Evolutionary conservation across 64 coral and sea anemone species (phyloP), one percentile per base, ranked within the genome.

Genomic region (Stichodactyla mertensii): DNA sequence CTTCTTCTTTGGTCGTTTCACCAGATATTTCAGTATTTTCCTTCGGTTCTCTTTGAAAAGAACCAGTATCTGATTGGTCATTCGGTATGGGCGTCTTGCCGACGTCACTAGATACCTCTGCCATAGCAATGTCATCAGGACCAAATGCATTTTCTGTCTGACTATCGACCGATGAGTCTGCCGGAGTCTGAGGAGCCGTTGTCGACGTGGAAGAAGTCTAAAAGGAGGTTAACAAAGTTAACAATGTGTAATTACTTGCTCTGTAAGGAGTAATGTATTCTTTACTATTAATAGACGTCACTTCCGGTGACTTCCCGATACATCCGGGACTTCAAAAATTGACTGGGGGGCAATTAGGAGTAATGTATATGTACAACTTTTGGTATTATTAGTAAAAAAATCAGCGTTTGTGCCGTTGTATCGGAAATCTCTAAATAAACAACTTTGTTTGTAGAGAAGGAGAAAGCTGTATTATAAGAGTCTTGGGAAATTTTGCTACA

Each of bases 151-250:
- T 74, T n/a, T 74, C 69, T 2, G 6, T 53, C 26, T 81, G 78
- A 53, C 78, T 81, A 28, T 81, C 78, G 16, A 81, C 6, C 5
- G 78, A 81, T 20, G 78, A 81, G 16, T 81, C 78, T 20, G 53
- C 78, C 4, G 78, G 78, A 16, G 78, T 81, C 26, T 81, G 78
- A 12, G 51, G 78, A 52, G 78, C 78, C 16, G 78, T 81, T 66
- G 62, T 66, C 9, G 78, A 81, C 51, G 53, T 55, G 7, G 78
- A 81, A 6, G 78, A 81, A 19, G 78, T 55, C 78, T 81, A 31
- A 54, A 81, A 10, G 11, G 23, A 13, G 18, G 18, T 0, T 18
- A 80, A 80, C 20, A 62, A 62, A 18, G 5, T 45, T 45, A 45
- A 45, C 36, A 45, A 45, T 45, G 36, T 62, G 11, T 5, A 59